phyloP scores from a whole-genome alignment of 2,888 invertebrate genomes.

The Trachelus iudaicus region DNA sequence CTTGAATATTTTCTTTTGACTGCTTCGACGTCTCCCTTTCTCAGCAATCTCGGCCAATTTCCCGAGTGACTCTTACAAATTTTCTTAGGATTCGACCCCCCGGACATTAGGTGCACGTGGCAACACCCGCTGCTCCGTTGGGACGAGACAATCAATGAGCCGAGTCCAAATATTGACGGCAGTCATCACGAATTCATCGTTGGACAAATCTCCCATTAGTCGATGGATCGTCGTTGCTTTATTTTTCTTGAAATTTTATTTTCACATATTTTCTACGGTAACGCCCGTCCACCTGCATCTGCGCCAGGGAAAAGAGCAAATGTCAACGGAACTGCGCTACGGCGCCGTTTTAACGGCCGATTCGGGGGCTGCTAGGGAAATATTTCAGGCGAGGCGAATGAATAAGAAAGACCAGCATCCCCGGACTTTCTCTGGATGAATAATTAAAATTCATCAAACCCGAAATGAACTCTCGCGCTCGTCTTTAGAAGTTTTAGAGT shows the following conservation, averaged over 20 bases:
- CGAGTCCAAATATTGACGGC: neutral
- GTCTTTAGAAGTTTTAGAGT: neutral
- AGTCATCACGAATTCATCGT: neutral
- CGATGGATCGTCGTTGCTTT: neutral
- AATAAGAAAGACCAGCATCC: neutral
- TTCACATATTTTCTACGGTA: neutral
- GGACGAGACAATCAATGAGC: neutral
- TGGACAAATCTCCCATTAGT: neutral
- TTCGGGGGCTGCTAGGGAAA: neutral
- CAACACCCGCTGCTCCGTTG: neutral
- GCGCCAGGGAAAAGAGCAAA: neutral
- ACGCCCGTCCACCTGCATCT: neutral
- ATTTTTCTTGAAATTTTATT: neutral
- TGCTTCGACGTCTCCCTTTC: neutral
- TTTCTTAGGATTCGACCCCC: neutral
- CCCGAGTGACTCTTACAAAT: neutral
- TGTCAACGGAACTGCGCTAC: neutral
- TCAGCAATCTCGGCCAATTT: neutral
- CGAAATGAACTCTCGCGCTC: neutral
- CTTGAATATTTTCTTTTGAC: neutral
- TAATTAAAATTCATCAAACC: neutral
- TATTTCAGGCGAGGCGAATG: neutral
- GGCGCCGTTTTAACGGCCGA: neutral
- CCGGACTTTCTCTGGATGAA: neutral
- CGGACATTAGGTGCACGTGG: neutral